Percentiles rank a stretch among this genome's conserved stretches.
phyloP scores from a whole-genome alignment of 2,888 invertebrate genomes.

The Zootermopsis nevadensis region DNA sequence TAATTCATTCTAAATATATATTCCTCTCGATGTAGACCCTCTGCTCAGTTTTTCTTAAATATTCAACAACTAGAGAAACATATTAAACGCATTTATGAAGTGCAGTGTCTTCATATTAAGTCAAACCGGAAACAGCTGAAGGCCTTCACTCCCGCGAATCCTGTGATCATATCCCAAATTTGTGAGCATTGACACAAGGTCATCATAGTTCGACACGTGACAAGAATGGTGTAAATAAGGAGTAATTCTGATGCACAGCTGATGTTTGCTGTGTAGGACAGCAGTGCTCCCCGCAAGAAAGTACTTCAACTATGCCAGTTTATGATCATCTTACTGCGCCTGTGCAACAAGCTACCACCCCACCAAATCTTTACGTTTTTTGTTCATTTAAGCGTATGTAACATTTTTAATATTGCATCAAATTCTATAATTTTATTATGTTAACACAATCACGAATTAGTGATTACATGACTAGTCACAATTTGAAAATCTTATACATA shows the following conservation, averaged over 20 bases:
- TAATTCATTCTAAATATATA: background rate
- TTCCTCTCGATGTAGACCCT: too few relatives aligned
- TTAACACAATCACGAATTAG: background rate
- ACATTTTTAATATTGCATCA: background rate
- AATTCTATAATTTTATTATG: background rate
- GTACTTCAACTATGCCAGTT: background rate
- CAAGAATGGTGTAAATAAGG: background rate
- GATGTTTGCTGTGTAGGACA: background rate
- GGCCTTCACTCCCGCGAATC: slow-evolving; percentile 44
- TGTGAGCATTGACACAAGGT: slow-evolving; percentile 45
- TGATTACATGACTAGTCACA: background rate
- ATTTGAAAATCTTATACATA: background rate
- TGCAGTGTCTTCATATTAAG: background rate
- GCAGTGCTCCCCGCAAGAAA: background rate
- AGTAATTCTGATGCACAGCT: background rate
- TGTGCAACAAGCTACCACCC: slow-evolving; percentile 25
- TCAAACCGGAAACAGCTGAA: slow-evolving; percentile 48
- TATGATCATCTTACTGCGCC: slow-evolving; percentile 3
- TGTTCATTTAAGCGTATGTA: background rate
- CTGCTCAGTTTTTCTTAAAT: background rate
- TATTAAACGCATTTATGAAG: background rate
- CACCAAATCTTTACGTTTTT: slow-evolving; percentile 4
- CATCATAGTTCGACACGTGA: slow-evolving; percentile 42
- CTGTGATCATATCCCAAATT: slow-evolving; percentile 40
- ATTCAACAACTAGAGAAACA: background rate